These are phyloP conservation scores for Cheilosia urbana DNA, from an alignment of 2,888 invertebrate genomes.

Conservation along the genomic window DNA sequence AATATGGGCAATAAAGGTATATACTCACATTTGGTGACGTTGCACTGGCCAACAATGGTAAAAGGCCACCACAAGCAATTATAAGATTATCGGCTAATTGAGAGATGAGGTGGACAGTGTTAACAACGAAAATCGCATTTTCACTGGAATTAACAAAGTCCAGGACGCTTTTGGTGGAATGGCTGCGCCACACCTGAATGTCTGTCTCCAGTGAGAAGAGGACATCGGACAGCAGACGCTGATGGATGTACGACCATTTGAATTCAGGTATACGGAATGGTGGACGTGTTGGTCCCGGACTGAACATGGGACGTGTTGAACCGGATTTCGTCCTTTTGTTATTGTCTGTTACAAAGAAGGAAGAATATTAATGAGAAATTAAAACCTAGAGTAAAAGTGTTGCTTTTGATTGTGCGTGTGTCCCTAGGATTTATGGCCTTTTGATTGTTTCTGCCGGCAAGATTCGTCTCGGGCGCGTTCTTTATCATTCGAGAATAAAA, in stretches of 20 bases:
- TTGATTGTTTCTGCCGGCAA: constrained; percentile 58
- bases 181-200: constrained; percentile 96
- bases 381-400: constrained; percentile 35
- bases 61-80: constrained; percentile 98
- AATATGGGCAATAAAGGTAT: neutral
- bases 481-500: constrained; percentile 39
- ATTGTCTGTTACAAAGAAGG: constrained; percentile 61
- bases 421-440: constrained; percentile 56
- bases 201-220: constrained; percentile 98
- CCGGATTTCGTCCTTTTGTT: constrained; percentile 85
- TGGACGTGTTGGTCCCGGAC: constrained; percentile 95
- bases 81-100: constrained; percentile 99
- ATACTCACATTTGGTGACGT: constrained; percentile 97
- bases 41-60: constrained; percentile 98
- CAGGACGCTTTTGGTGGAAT: constrained; percentile 97
- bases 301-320: constrained; percentile 94
- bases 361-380: constrained; percentile 31
- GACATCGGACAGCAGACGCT: constrained; percentile 97
- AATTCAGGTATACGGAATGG: constrained; percentile 99
- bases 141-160: constrained; percentile 99
- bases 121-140: constrained; percentile 99
- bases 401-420: constrained; percentile 12
- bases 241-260: constrained; percentile 99
- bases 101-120: constrained; percentile 99
- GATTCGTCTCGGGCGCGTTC: constrained; percentile 46